Conservation (phyloP, 2,797 vertebrate genomes). For the Glossophaga mutica region DNA sequence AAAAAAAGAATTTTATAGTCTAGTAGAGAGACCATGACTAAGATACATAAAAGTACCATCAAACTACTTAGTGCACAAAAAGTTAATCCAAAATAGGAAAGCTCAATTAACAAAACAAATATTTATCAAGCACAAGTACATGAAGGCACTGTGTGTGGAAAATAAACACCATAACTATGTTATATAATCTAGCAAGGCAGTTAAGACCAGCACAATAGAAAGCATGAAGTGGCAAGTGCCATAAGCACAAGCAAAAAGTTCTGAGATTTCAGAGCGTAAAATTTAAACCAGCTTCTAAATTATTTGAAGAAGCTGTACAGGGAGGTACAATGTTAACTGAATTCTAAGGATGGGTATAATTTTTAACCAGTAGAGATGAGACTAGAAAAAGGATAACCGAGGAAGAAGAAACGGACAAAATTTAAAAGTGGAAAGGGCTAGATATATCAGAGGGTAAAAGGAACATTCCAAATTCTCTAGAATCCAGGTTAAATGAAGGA, state of each 20-base stretch:
- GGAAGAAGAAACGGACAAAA: not conserved
- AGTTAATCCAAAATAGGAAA: not conserved
- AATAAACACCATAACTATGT: slow-evolving; percentile 23
- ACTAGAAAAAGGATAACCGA: not conserved
- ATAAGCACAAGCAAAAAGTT: not conserved
- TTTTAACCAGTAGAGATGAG: slow-evolving; percentile 16
- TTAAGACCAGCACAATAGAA: not conserved
- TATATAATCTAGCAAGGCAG: not conserved
- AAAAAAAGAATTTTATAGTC: not conserved
- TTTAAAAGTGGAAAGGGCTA: not conserved
- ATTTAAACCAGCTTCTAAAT: slow-evolving; percentile 9
- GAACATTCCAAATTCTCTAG: not conserved
- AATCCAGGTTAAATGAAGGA: not conserved
- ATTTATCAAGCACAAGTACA: slow-evolving; percentile 5
- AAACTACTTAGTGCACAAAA: not conserved
- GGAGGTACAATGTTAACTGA: slow-evolving; percentile 20
- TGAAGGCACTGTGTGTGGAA: not conserved
- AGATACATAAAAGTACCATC: not conserved
- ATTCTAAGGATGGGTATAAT: not conserved
- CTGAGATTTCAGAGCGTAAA: slow-evolving; percentile 16
- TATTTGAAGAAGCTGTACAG: not conserved
- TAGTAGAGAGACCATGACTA: not conserved
- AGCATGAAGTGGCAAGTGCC: not conserved
- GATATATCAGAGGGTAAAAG: not conserved
- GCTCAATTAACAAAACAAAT: slow-evolving; percentile 10